These are phyloP conservation scores for Gymnocheta viridis DNA, from an alignment of 2,888 invertebrate genomes.

Conservation along the genomic window DNA sequence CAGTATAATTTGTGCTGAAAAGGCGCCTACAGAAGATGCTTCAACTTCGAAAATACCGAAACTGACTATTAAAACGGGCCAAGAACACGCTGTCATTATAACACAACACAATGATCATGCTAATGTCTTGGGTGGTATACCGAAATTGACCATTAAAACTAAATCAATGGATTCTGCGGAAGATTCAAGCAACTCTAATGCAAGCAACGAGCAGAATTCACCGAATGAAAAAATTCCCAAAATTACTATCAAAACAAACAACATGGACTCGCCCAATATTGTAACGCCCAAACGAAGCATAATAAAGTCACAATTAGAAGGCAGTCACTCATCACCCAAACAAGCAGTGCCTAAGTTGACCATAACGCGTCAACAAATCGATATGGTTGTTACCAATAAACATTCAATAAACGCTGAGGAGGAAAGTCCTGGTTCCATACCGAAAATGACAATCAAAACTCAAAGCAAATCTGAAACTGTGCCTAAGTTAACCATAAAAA, in stretches of 20 bases:
- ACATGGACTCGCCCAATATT: slow-evolving; percentile 66
- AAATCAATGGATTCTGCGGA: slow-evolving; percentile 77
- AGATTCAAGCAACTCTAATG: slow-evolving; percentile 65
- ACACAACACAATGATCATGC: slow-evolving; percentile 75
- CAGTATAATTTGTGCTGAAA: slow-evolving; percentile 68
- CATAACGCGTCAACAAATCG: slow-evolving; percentile 71
- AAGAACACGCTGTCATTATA: slow-evolving; percentile 83
- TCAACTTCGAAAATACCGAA: slow-evolving; percentile 78
- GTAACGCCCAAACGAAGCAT: slow-evolving; percentile 58
- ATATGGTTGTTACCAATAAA: slow-evolving; percentile 57
- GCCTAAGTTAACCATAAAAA: slow-evolving; percentile 76
- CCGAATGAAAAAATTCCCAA: slow-evolving; percentile 81
- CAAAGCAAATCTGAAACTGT: slow-evolving; percentile 73
- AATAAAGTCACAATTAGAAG: slow-evolving; percentile 45
- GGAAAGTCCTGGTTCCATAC: slow-evolving; percentile 46
- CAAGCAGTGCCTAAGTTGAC: slow-evolving; percentile 72
- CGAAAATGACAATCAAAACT: slow-evolving; percentile 70
- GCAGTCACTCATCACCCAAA: slow-evolving; percentile 45
- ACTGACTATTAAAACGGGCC: slow-evolving; percentile 82
- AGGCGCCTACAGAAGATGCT: slow-evolving; percentile 47
- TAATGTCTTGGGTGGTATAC: slow-evolving; percentile 72
- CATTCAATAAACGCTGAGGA: slow-evolving; percentile 40
- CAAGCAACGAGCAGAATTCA: slow-evolving; percentile 47
- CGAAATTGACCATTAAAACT: slow-evolving; percentile 81
- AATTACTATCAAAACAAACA: slow-evolving; percentile 80